A percentile compares a stretch with the other conserved stretches of the same genome.
These are phyloP conservation scores for Sminthurinus signatus DNA, from an alignment of 1,140 invertebrate genomes.

Conservation along the genomic window DNA sequence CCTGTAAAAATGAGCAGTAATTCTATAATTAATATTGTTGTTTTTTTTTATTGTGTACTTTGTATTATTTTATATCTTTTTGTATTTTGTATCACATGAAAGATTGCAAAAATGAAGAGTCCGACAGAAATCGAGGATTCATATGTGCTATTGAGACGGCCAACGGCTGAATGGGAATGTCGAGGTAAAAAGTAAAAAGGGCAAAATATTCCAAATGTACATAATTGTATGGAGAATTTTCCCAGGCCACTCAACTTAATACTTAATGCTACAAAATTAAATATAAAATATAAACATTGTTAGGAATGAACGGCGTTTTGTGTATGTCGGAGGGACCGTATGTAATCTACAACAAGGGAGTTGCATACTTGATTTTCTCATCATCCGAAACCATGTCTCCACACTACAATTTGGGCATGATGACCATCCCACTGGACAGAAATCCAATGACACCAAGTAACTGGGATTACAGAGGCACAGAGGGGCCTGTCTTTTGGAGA, in stretches of 20 bases:
- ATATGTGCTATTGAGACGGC: slow-evolving; percentile 2
- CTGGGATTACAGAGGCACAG: slow-evolving; percentile 11
- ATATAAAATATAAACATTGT: no score
- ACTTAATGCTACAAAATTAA: no score
- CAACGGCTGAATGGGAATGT: neutral
- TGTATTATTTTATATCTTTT: no score
- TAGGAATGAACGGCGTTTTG: no score
- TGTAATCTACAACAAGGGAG: slow-evolving; percentile 15
- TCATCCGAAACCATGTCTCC: slow-evolving; percentile 19
- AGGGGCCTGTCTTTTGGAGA: slow-evolving; percentile 19
- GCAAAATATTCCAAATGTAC: no score
- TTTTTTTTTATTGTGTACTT: no score
- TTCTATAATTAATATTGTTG: no score
- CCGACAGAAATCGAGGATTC: neutral
- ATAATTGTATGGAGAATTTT: no score
- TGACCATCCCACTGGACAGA: slow-evolving; percentile 15
- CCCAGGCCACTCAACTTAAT: no score
- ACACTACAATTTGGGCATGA: slow-evolving; percentile 25
- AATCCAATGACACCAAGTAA: slow-evolving; percentile 18
- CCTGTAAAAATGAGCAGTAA: no score
- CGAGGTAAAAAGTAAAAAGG: no score
- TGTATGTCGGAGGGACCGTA: slow-evolving; percentile 19
- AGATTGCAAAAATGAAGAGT: slow-evolving; percentile 20
- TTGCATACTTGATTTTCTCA: slow-evolving; percentile 23
- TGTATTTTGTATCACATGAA: no score